phyloP scores from a whole-genome alignment of 1,140 invertebrate species.

The Heliconius eleuchia region DNA sequence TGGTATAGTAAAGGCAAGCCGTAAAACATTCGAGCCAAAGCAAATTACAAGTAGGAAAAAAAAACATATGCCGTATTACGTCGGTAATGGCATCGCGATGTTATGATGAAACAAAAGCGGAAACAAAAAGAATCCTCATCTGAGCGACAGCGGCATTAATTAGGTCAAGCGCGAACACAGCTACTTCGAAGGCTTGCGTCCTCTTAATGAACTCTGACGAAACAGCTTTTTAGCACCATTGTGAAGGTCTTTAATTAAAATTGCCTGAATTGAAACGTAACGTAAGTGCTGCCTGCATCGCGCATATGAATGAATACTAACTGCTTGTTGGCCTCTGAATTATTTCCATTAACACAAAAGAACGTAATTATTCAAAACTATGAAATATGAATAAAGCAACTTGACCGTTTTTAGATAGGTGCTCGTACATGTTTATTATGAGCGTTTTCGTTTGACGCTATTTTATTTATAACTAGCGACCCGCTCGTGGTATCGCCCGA shows the following conservation, averaged over 20 bases:
- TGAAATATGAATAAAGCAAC: background rate
- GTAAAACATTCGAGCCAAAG: background rate
- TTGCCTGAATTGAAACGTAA: slow-evolving; percentile 15
- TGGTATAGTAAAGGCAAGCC: background rate
- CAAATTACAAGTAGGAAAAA: background rate
- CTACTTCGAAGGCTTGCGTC: slow-evolving; percentile 22
- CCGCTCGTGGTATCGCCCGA: too few relatives aligned
- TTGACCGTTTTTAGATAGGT: background rate
- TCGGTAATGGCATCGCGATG: slow-evolving; percentile 2
- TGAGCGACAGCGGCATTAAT: slow-evolving; percentile 11
- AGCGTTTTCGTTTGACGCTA: background rate
- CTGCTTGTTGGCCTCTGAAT: background rate
- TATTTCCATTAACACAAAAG: slow-evolving; percentile 5
- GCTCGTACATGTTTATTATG: background rate
- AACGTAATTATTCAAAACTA: background rate
- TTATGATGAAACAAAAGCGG: slow-evolving; percentile 28
- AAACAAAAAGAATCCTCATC: slow-evolving; percentile 29
- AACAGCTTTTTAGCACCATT: slow-evolving; percentile 27
- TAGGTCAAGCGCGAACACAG: slow-evolving; percentile 28
- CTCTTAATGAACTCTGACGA: slow-evolving; percentile 29
- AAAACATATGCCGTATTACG: slow-evolving; percentile 4
- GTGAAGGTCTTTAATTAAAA: slow-evolving; percentile 21
- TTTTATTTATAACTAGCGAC: too few relatives aligned
- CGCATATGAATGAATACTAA: background rate
- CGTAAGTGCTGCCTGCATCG: background rate